These are phyloP conservation scores for Falcaria lacertinaria DNA, from an alignment of 2,888 invertebrate genomes.

Conservation along the genomic window DNA sequence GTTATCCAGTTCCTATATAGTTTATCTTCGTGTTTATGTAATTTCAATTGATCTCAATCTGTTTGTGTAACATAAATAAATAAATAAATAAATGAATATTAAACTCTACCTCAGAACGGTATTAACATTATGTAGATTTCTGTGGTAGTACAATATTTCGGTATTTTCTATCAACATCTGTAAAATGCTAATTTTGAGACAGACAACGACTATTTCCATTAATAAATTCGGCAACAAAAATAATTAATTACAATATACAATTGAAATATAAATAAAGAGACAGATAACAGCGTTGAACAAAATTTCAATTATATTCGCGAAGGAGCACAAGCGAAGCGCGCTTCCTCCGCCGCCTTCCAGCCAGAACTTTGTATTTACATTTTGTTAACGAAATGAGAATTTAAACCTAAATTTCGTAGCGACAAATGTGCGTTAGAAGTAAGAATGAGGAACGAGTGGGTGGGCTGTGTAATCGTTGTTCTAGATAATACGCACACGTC, in stretches of 20 bases:
- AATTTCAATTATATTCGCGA: conserved; percentile 66
- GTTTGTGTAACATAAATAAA: no score
- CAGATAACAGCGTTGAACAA: conserved; percentile 52
- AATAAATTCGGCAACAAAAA: conserved; percentile 17
- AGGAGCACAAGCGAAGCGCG: conserved; percentile 38
- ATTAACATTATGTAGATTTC: no score
- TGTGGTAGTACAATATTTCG: no score
- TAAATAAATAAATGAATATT: no score
- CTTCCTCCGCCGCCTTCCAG: conserved; percentile 39
- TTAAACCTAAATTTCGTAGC: conserved; percentile 66
- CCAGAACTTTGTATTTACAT: conserved; percentile 64
- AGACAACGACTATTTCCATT: no score
- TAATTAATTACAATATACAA: conserved; percentile 53
- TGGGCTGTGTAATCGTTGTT: conserved; percentile 42
- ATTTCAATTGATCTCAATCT: no score
- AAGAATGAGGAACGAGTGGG: conserved; percentile 24
- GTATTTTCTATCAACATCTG: no score
- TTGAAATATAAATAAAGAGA: conserved; percentile 44
- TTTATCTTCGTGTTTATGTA: no score
- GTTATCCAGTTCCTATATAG: no score
- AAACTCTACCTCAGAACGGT: no score
- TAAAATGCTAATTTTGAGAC: no score
- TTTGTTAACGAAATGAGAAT: conserved; percentile 71
- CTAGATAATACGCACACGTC: no score
- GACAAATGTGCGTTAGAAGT: conserved; percentile 61